A percentile compares a stretch with the other conserved stretches of the same genome.
phyloP scores from a whole-genome alignment of 2,113 vertebrate genomes.

The Phylloscopus whistleri region DNA sequence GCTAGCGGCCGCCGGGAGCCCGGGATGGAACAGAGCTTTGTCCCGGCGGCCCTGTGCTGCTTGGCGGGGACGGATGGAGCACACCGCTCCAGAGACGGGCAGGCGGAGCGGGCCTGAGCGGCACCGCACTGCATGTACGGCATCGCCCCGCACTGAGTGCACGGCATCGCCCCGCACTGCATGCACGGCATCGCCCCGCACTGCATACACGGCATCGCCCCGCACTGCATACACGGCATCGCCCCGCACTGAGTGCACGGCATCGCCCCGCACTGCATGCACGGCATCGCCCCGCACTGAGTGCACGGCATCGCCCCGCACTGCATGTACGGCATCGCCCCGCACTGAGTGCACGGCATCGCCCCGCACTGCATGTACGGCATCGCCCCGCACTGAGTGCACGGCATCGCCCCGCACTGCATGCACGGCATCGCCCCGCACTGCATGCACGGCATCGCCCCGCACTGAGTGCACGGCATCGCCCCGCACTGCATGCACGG shows the following conservation, averaged over 20 bases:
- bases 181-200: neutral
- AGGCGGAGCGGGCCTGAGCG: neutral
- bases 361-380: neutral
- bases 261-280: neutral
- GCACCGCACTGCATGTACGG: neutral
- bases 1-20: neutral
- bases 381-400: fast-evolving
- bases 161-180: neutral
- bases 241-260: too few species aligned
- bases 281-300: fast-evolving
- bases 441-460: neutral
- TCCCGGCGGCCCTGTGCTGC: neutral
- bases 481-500: neutral
- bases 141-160: fast-evolving
- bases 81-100: fast-evolving
- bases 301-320: too few species aligned
- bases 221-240: neutral
- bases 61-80: neutral
- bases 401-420: too few species aligned
- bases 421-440: neutral
- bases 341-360: too few species aligned
- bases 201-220: too few species aligned
- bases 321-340: neutral
- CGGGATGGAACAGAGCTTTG: neutral
- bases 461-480: too few species aligned